These are phyloP conservation scores for Tetragonula clypearis DNA, from an alignment of 1,140 invertebrate species.

Conservation along the genomic window DNA sequence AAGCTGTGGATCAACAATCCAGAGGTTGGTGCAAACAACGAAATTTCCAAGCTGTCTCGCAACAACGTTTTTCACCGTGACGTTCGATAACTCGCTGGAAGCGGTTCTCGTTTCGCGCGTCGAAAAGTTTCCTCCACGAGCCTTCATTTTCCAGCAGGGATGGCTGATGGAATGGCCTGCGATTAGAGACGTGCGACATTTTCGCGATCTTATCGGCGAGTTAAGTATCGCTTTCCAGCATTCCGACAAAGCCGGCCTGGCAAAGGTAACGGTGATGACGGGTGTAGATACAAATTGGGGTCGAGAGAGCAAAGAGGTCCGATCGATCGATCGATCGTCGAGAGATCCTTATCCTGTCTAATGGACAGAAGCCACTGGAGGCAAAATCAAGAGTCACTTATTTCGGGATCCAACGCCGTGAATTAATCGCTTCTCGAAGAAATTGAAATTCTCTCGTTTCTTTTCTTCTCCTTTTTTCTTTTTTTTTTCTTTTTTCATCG, in stretches of 20 bases:
- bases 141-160: not conserved
- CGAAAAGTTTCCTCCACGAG: conserved; percentile 13
- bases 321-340: conserved; percentile 45
- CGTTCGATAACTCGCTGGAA: conserved; percentile 7
- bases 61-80: not conserved
- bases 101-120: not conserved
- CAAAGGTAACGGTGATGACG: conserved; percentile 60
- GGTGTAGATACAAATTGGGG: conserved; percentile 67
- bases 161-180: not conserved
- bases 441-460: not conserved
- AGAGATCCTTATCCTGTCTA: conserved; percentile 76
- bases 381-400: conserved; percentile 72
- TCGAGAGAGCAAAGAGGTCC: conserved; percentile 61
- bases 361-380: conserved; percentile 76
- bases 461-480: not conserved
- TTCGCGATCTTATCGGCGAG: conserved; percentile 58
- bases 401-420: conserved; percentile 7
- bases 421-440: not conserved
- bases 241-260: conserved; percentile 58
- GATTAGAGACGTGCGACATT: conserved; percentile 55
- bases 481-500: not conserved
- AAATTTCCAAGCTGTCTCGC: not conserved
- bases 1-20: too few species aligned
- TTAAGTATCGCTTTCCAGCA: conserved; percentile 59
- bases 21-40: not conserved